These are phyloP conservation scores for Lamellibrachia satsuma DNA, from an alignment of 2,888 invertebrate genomes.

Conservation along the genomic window DNA sequence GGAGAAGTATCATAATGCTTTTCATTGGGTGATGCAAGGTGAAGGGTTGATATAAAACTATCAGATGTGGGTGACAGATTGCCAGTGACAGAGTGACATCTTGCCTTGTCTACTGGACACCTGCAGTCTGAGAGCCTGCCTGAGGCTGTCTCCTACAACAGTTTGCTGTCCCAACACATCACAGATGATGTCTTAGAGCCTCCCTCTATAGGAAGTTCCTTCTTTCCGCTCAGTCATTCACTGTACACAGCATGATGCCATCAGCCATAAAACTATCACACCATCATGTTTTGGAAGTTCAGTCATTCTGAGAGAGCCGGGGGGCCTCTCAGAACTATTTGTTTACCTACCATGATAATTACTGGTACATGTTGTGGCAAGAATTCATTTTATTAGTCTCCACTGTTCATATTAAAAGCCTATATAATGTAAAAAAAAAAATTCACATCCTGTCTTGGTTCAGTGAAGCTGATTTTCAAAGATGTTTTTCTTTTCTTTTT, in stretches of 20 bases:
- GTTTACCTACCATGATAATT: background rate
- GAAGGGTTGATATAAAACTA: background rate
- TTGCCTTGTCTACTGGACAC: background rate
- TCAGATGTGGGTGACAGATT: background rate
- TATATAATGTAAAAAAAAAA: background rate
- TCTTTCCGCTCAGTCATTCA: no score
- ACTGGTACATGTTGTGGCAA: background rate
- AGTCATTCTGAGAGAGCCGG: background rate
- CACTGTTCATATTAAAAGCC: background rate
- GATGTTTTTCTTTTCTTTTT: background rate
- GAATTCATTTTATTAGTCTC: background rate
- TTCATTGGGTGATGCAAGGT: no score
- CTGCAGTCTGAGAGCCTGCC: no score
- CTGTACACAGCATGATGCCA: no score
- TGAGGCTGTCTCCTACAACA: no score
- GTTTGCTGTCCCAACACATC: no score
- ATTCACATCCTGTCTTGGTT: background rate
- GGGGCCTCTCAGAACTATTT: background rate
- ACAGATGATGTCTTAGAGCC: no score
- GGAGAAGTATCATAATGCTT: no score
- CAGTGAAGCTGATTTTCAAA: background rate
- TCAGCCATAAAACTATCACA: background rate
- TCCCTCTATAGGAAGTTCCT: no score
- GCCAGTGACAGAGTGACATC: background rate
- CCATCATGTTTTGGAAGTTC: background rate